Evolutionary conservation across 2,797 vertebrate species (phyloP), one percentile per base, ranked within the genome.

Genomic region (Thripadectes ignobilis): DNA sequence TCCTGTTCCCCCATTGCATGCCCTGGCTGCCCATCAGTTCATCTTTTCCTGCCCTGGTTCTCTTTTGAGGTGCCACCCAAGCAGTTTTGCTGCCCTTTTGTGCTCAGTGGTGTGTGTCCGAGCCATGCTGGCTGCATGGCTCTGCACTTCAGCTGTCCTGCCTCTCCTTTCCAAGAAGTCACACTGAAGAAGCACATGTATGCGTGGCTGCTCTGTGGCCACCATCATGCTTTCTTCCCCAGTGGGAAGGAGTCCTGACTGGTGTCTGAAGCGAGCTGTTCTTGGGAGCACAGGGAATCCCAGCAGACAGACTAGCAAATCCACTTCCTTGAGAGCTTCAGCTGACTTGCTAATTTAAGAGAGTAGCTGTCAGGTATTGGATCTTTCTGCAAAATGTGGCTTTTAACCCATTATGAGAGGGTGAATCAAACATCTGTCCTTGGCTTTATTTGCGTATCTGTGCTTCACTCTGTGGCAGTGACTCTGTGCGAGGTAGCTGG

Each of bases 21-120:
- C 49, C 46, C 19, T 61, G 29, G 32, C 66, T 76, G 27, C 32
- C 34, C 48, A 23, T 24, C 61, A 15, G 32, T 43, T 51, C 30
- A 6, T 73, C 13, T 68, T 43, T 62, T 29, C 52, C 20, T 2
- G 6, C 63, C 55, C 76, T 54, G 61, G 46, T 48, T 93, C 14
- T 72, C 20, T 2, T 83, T 55, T 79, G 76, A 83, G 79, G 59
- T 88, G 85, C 54, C 62, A 43, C 32, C n/a, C n/a, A 8, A 65
- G 63, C 57, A 45, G 67, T 36, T 73, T 66, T 0, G 1, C 43
- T 80, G 45, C 30, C 52, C 10, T 55, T 15, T 22, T 45, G 65
- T 8, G 1, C 27, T 58, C 80, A n/a, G 41, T 0, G 0, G 4
- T 10, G 11, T 1, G 0, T 20, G 23, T 73, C 49, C 55, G 48